phyloP scores from a whole-genome alignment of 1,140 invertebrate genomes.

The Eulimnadia texana region DNA sequence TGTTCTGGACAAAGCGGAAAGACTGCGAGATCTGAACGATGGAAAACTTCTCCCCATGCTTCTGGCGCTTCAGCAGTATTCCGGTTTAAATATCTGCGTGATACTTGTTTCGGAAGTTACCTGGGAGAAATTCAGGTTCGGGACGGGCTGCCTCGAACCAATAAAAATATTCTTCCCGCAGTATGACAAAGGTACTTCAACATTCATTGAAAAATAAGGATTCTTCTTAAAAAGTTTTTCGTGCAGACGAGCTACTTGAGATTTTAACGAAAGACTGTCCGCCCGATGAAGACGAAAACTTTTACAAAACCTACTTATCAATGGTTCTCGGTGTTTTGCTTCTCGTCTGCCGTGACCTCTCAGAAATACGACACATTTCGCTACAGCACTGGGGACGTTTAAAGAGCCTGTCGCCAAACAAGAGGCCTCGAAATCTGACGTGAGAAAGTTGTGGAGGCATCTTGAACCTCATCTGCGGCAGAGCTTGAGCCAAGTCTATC shows the following conservation, averaged over 20 bases:
- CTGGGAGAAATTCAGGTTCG: constrained; percentile 60
- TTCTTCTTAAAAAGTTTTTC: constrained; percentile 9
- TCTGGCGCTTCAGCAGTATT: constrained; percentile 54
- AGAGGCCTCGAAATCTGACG: constrained; percentile 40
- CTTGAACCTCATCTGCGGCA: constrained; percentile 55
- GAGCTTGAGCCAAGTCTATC: constrained; percentile 59
- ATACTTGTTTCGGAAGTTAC: constrained; percentile 59
- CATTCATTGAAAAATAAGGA: constrained; percentile 7
- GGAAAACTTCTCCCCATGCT: constrained; percentile 50
- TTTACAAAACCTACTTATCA: constrained; percentile 63
- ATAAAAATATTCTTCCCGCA: constrained; percentile 62
- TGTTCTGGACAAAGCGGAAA: constrained; percentile 64
- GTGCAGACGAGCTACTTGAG: constrained; percentile 48
- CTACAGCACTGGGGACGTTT: constrained; percentile 23
- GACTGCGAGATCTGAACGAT: constrained; percentile 51
- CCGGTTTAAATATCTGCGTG: constrained; percentile 51
- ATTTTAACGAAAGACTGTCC: constrained; percentile 42
- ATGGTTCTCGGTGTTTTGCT: constrained; percentile 67
- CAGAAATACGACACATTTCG: constrained; percentile 49
- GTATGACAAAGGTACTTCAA: constrained; percentile 45
- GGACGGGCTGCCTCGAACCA: constrained; percentile 52
- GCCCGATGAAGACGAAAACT: constrained; percentile 30
- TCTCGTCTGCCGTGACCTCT: constrained; percentile 59
- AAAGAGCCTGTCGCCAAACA: constrained; percentile 47
- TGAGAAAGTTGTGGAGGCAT: constrained; percentile 55